A percentile compares a stretch with the other conserved stretches of the same genome.
phyloP scores from a whole-genome alignment of 2,113 vertebrate genomes.

The Bubo bubo region DNA sequence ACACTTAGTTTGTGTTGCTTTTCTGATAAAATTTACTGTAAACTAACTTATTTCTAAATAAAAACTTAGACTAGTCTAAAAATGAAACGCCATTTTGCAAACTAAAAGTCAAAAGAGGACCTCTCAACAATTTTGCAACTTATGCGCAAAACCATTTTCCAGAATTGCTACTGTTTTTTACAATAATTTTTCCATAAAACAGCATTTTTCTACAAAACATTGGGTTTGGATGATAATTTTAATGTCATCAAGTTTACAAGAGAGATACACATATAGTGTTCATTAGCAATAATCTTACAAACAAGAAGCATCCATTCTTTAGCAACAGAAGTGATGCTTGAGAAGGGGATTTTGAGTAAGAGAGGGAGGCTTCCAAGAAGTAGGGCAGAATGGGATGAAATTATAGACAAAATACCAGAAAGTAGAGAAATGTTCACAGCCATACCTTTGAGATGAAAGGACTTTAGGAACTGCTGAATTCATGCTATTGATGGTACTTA shows the following conservation, averaged over 20 bases:
- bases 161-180: neutral
- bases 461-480: neutral
- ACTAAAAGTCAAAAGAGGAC: neutral
- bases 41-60: neutral
- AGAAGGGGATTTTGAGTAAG: neutral
- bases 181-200: neutral
- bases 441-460: neutral
- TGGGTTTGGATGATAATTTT: neutral
- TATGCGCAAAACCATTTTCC: neutral
- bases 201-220: neutral
- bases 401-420: neutral
- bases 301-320: neutral
- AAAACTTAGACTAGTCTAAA: neutral
- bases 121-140: neutral
- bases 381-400: neutral
- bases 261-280: neutral
- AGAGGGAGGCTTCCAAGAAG: neutral
- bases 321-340: neutral
- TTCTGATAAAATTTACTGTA: neutral
- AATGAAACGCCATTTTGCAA: neutral
- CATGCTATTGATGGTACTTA: neutral
- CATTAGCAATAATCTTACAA: neutral
- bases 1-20: neutral
- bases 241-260: neutral
- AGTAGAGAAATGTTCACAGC: neutral